Evolutionary conservation across 1,140 invertebrate genomes (phyloP).

Genomic region (Rhopalosiphum maidis): DNA sequence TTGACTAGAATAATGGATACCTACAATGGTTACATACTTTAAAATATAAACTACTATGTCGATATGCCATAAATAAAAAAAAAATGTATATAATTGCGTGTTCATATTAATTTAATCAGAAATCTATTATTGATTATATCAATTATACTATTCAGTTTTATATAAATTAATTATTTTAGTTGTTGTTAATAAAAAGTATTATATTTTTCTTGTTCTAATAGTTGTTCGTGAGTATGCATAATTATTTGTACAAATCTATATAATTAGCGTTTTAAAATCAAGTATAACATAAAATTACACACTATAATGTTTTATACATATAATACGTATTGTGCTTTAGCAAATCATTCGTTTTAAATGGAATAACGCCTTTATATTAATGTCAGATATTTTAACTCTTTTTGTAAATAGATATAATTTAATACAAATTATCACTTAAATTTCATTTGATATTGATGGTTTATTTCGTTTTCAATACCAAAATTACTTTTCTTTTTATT

Average conservation of each 20-base stretch:
- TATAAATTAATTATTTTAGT: background rate
- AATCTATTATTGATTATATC: background rate
- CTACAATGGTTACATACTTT: too few species aligned
- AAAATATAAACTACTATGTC: too few species aligned
- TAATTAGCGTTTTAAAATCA: background rate
- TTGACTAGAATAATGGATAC: too few species aligned
- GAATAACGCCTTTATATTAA: background rate
- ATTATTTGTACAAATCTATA: background rate
- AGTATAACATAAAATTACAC: background rate
- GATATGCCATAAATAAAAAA: background rate
- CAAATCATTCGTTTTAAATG: background rate
- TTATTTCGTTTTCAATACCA: background rate
- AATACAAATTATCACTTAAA: background rate
- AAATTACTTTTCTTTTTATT: background rate
- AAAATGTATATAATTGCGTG: background rate
- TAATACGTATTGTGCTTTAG: background rate
- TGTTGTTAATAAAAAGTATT: background rate
- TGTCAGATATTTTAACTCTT: background rate
- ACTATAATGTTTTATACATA: background rate
- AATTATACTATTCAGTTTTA: background rate
- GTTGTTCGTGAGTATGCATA: background rate
- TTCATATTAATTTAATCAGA: background rate
- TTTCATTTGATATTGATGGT: background rate
- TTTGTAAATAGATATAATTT: background rate
- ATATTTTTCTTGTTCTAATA: background rate